Conservation (phyloP, 2,888 invertebrate genomes). For the Rosalia funebris region DNA sequence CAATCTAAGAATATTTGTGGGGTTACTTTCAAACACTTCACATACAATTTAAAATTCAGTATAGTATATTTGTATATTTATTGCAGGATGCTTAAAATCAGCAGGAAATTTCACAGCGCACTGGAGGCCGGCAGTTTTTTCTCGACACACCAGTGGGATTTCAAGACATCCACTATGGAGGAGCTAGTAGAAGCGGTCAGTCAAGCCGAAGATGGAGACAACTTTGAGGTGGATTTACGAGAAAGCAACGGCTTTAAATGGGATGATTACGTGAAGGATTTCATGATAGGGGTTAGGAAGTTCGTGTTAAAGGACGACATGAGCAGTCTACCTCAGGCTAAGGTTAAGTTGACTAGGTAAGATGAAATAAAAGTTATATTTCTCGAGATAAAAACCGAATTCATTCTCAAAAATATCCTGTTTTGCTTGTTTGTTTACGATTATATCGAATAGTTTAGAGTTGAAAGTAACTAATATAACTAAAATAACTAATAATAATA, state of each 20-base stretch:
- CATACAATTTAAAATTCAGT: no score
- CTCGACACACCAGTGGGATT: constrained; percentile 86
- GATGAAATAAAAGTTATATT: constrained; percentile 30
- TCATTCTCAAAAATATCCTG: no score
- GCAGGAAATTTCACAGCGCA: constrained; percentile 81
- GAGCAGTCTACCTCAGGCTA: constrained; percentile 72
- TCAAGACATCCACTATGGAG: constrained; percentile 73
- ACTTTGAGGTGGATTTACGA: constrained; percentile 74
- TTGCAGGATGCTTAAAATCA: constrained; percentile 83
- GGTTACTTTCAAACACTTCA: no score
- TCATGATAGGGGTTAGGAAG: constrained; percentile 84
- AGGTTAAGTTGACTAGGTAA: constrained; percentile 74
- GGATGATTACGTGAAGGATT: constrained; percentile 82
- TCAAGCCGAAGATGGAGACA: constrained; percentile 66
- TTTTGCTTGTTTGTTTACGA: no score
- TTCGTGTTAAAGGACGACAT: constrained; percentile 83
- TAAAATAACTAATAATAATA: no score
- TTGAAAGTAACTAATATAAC: no score
- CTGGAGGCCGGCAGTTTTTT: constrained; percentile 86
- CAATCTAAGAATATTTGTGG: no score
- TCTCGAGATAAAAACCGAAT: no score
- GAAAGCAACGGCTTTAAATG: constrained; percentile 73
- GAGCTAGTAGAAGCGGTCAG: constrained; percentile 69
- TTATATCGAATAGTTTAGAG: no score
- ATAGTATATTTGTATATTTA: no score